Conservation (phyloP, 2,797 vertebrate species). For the Morelia viridis region DNA sequence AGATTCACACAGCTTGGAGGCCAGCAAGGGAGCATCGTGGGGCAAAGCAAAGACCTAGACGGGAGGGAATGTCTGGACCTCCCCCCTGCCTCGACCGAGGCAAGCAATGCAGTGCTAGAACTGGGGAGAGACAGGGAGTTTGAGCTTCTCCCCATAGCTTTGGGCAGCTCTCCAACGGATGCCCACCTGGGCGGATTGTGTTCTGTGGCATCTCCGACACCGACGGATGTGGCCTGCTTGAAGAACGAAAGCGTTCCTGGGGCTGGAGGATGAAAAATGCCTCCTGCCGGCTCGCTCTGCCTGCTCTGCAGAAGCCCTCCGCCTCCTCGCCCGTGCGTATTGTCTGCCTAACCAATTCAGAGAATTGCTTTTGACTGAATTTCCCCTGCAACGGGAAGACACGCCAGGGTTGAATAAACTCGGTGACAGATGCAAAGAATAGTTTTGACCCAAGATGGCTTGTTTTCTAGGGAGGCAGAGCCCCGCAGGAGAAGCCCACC, state of each 20-base stretch:
- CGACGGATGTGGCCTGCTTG: background rate
- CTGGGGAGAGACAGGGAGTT: background rate
- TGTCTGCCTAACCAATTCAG: fast-evolving
- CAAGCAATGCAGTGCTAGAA: fast-evolving
- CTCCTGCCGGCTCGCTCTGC: background rate
- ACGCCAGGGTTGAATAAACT: fast-evolving
- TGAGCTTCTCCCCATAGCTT: background rate
- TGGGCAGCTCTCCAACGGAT: background rate
- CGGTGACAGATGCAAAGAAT: fast-evolving
- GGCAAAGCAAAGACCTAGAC: no score
- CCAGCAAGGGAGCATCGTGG: no score
- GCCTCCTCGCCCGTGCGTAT: fast-evolving
- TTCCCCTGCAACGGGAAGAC: fast-evolving
- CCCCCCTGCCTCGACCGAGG: background rate
- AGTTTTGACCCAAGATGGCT: fast-evolving
- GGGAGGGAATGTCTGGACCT: no score
- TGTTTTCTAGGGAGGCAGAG: fast-evolving
- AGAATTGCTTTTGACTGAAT: background rate
- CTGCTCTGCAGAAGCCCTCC: fast-evolving
- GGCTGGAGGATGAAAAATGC: background rate
- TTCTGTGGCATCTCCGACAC: fast-evolving
- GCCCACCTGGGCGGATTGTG: background rate
- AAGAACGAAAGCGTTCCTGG: fast-evolving
- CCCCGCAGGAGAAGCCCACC: background rate
- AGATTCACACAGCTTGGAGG: no score